A percentile compares a stretch with the other conserved stretches of the same genome.
Conservation (phyloP, 2,888 invertebrate species). For the Andrena bicolor region DNA sequence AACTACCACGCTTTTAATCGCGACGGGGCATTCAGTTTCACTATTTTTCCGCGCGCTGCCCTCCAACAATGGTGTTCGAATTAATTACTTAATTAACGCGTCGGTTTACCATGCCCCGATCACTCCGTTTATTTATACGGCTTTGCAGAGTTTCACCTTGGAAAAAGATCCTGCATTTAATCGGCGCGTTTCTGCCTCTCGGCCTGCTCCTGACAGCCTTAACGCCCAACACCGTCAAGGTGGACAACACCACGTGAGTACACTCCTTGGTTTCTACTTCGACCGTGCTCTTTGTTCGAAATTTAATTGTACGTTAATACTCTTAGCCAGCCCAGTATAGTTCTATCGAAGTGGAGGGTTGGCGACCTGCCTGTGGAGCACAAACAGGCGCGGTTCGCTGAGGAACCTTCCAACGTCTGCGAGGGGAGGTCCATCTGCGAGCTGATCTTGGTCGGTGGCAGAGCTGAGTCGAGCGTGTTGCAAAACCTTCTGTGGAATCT, state of each 20-base stretch:
- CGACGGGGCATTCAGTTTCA: not conserved
- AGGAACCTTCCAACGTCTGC: slow-evolving; percentile 70
- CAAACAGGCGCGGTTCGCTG: slow-evolving; percentile 67
- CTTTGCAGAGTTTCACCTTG: slow-evolving; percentile 85
- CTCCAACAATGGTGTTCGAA: not conserved
- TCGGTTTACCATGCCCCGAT: not conserved
- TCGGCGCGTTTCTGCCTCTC: slow-evolving; percentile 90
- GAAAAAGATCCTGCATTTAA: slow-evolving; percentile 88
- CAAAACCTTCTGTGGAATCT: slow-evolving; percentile 77
- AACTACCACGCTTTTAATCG: not conserved
- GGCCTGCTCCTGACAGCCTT: slow-evolving; percentile 90
- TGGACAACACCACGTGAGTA: slow-evolving; percentile 84
- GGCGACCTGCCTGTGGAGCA: slow-evolving; percentile 80
- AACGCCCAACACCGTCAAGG: slow-evolving; percentile 89
- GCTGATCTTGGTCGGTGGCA: slow-evolving; percentile 74
- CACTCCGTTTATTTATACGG: not conserved
- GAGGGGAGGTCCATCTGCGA: slow-evolving; percentile 82
- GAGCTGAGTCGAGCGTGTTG: slow-evolving; percentile 70
- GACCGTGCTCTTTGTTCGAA: not conserved
- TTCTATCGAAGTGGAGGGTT: slow-evolving; percentile 81
- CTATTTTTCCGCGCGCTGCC: not conserved
- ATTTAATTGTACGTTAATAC: slow-evolving; percentile 26
- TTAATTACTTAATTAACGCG: not conserved
- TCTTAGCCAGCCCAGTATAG: slow-evolving; percentile 79
- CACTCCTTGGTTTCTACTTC: not conserved